phyloP scores from a whole-genome alignment of 2,113 vertebrate genomes.

The Anhinga anhinga region DNA sequence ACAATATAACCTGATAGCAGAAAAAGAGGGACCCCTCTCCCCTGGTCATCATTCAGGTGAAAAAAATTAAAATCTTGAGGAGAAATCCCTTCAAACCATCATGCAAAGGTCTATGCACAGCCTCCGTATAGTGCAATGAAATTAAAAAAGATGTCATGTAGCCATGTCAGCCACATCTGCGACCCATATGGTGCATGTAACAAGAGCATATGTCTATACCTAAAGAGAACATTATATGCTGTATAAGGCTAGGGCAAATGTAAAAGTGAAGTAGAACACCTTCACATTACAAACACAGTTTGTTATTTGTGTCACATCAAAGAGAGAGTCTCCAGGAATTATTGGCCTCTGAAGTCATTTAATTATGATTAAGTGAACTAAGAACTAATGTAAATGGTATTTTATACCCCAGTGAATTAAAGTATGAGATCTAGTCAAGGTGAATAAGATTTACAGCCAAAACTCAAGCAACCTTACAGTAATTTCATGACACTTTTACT shows the following conservation, averaged over 20 bases:
- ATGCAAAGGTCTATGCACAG: constrained; percentile 12
- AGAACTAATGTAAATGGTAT: constrained; percentile 74
- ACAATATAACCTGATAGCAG: background rate
- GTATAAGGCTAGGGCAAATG: constrained; percentile 55
- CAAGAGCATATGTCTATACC: constrained; percentile 70
- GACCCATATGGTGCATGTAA: constrained; percentile 76
- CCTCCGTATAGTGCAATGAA: constrained; percentile 46
- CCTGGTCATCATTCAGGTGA: background rate
- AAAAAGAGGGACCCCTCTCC: background rate
- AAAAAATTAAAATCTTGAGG: background rate
- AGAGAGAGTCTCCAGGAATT: constrained; percentile 70
- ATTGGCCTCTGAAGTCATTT: constrained; percentile 76
- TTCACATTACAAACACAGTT: constrained; percentile 69
- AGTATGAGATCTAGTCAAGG: constrained; percentile 74
- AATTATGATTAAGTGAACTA: constrained; percentile 81
- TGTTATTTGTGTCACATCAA: constrained; percentile 81
- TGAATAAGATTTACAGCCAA: constrained; percentile 77
- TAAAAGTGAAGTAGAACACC: constrained; percentile 64
- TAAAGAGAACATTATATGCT: constrained; percentile 65
- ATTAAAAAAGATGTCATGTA: constrained; percentile 71
- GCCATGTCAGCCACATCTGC: constrained; percentile 74
- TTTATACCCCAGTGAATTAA: constrained; percentile 79
- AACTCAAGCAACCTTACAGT: constrained; percentile 75
- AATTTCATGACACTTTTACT: constrained; percentile 75
- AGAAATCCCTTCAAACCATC: constrained; percentile 26